phyloP scores from a whole-genome alignment of 2,888 invertebrate species.

The Pollenia labialis region DNA sequence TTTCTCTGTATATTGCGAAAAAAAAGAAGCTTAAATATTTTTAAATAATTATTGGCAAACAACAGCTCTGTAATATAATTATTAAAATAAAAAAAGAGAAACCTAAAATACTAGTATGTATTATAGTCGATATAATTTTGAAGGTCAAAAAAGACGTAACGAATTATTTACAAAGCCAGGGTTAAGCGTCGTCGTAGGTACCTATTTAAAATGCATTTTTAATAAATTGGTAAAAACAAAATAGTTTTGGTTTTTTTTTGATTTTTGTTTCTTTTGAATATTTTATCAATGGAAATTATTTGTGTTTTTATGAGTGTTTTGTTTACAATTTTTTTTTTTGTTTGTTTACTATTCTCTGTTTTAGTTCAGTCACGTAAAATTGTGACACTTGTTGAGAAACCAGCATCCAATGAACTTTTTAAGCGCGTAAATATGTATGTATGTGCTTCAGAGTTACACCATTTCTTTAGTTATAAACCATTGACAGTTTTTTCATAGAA shows the following conservation, averaged over 20 bases:
- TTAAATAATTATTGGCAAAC: not conserved
- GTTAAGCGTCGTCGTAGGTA: slow-evolving; percentile 40
- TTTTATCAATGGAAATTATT: slow-evolving; percentile 23
- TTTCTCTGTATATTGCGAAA: slow-evolving; percentile 3
- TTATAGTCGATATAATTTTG: slow-evolving; percentile 18
- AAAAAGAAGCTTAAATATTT: not conserved
- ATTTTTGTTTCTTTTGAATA: not conserved
- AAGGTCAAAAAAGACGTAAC: slow-evolving; percentile 63
- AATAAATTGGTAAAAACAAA: slow-evolving; percentile 38
- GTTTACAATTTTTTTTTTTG: not conserved
- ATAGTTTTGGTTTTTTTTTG: slow-evolving; percentile 21
- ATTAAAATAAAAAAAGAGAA: slow-evolving; percentile 28
- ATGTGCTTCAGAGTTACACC: not conserved
- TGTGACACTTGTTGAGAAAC: slow-evolving; percentile 12
- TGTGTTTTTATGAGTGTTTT: not conserved
- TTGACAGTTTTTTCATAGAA: too few species aligned
- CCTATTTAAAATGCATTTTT: slow-evolving; percentile 38
- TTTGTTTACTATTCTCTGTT: not conserved
- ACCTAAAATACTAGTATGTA: slow-evolving; percentile 6
- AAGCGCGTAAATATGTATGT: not conserved
- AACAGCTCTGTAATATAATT: slow-evolving; percentile 1
- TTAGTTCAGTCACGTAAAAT: slow-evolving; percentile 12
- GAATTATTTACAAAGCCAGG: slow-evolving; percentile 66
- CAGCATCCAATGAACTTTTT: slow-evolving; percentile 21
- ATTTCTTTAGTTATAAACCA: not conserved